Conservation (phyloP, 2,888 invertebrate genomes). For the Nipponacmea schrenckii region DNA sequence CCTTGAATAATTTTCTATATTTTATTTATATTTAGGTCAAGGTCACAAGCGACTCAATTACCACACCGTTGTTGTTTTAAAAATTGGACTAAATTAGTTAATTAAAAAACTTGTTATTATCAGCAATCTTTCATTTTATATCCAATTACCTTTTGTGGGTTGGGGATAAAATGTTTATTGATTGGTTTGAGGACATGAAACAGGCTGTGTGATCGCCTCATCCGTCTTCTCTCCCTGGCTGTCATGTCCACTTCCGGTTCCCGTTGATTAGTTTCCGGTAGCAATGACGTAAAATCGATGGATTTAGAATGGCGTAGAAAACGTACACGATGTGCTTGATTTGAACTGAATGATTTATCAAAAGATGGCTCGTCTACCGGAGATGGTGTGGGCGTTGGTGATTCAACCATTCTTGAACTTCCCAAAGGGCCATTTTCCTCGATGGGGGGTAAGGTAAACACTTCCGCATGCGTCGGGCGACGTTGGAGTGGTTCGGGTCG, state of each 20-base stretch:
- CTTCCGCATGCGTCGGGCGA: background rate
- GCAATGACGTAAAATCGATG: background rate
- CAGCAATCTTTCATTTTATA: too few relatives aligned
- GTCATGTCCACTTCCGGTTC: background rate
- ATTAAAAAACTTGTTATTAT: too few relatives aligned
- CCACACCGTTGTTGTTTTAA: too few relatives aligned
- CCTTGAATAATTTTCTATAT: too few relatives aligned
- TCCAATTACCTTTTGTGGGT: background rate
- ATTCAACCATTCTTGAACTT: background rate
- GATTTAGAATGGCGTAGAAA: background rate
- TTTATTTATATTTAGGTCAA: too few relatives aligned
- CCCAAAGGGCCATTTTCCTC: background rate
- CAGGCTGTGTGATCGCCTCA: background rate
- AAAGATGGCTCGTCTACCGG: too few relatives aligned
- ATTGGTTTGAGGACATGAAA: background rate
- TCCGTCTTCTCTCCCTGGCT: background rate
- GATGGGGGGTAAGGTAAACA: background rate
- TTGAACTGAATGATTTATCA: too few relatives aligned
- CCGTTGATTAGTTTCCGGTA: background rate
- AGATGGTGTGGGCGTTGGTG: too few relatives aligned
- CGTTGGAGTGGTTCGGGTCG: background rate
- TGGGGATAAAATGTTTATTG: background rate
- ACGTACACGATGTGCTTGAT: background rate
- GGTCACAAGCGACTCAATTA: too few relatives aligned
- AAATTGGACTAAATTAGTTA: too few relatives aligned